Conservation (phyloP, 2,888 invertebrate species). For the Antitype chi region DNA sequence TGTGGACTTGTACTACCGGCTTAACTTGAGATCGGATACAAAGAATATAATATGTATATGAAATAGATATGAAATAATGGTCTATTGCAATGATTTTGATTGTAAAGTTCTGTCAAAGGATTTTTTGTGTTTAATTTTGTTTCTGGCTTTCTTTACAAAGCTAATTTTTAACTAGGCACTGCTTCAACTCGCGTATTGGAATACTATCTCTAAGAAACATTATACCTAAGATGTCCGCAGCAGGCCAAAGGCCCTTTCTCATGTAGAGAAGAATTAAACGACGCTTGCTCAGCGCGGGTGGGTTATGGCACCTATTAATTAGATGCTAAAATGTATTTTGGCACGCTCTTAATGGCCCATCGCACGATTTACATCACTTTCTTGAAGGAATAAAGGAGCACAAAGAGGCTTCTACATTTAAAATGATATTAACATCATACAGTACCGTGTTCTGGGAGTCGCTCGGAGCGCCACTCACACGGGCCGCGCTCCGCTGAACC, state of each 20-base stretch:
- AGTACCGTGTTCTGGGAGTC: conserved; percentile 77
- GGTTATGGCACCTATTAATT: conserved; percentile 11
- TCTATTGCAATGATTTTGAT: not conserved
- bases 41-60: conserved; percentile 13
- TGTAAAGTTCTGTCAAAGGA: not conserved
- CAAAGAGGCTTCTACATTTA: conserved; percentile 79
- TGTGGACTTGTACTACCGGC: conserved; percentile 47
- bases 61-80: conserved; percentile 6
- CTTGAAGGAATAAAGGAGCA: conserved; percentile 41
- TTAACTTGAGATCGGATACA: conserved; percentile 48
- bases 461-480: conserved; percentile 77
- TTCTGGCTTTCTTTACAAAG: not conserved
- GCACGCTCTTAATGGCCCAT: not conserved
- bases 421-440: conserved; percentile 85
- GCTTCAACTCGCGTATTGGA: not conserved
- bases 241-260: not conserved
- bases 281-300: not conserved
- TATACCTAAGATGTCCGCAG: not conserved
- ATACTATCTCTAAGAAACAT: not conserved
- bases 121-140: not conserved
- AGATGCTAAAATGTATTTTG: not conserved
- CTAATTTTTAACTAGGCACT: not conserved
- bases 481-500: conserved; percentile 84
- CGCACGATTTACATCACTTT: not conserved
- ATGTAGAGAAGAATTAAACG: not conserved